Conservation (phyloP, 2,113 vertebrate species). For the Odobenus rosmarus region DNA sequence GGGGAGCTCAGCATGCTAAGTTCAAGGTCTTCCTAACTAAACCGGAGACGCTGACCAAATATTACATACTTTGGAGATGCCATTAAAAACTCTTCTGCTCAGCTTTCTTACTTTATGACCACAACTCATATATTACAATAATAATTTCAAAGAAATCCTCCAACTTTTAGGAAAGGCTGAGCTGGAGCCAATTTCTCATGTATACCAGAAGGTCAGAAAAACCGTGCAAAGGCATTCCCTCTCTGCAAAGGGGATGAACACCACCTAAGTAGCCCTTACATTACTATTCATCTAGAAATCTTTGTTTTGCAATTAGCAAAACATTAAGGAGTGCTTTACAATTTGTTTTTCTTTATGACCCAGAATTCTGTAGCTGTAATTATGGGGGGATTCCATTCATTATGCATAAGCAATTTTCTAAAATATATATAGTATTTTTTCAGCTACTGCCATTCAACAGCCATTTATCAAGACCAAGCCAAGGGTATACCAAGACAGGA, state of each 20-base stretch:
- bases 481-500: neutral
- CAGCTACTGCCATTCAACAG: neutral
- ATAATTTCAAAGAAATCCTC: neutral
- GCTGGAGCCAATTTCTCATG: neutral
- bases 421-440: neutral
- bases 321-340: neutral
- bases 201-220: neutral
- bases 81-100: neutral
- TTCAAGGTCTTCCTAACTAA: slow-evolving; percentile 19
- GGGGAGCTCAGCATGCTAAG: neutral
- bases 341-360: neutral
- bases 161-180: neutral
- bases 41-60: neutral
- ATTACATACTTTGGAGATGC: neutral
- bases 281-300: neutral
- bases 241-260: neutral
- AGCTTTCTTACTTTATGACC: neutral
- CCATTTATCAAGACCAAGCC: neutral
- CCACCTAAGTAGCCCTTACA: neutral
- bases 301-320: neutral
- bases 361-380: neutral
- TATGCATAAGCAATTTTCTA: neutral
- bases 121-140: neutral
- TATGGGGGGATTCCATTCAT: neutral
- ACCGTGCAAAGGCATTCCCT: neutral